Evolutionary conservation across 2,113 vertebrate genomes (phyloP).

Genomic region (Cariama cristata): DNA sequence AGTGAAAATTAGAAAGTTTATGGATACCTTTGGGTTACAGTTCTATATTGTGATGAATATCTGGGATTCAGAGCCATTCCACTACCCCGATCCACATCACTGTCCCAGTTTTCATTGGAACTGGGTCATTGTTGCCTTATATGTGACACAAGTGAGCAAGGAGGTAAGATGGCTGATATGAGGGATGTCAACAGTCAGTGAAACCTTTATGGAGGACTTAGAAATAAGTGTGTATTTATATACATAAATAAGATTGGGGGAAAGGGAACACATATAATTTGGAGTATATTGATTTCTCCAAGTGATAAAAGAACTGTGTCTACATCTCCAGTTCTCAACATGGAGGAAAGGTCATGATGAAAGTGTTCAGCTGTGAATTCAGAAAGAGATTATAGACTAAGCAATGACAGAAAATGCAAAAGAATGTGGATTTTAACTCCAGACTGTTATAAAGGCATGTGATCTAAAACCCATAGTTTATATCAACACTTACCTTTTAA

Average conservation of each 20-base stretch:
- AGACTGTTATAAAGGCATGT: neutral
- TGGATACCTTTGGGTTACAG: neutral
- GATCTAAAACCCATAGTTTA: neutral
- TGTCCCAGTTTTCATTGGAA: neutral
- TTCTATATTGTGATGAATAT: neutral
- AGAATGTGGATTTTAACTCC: neutral
- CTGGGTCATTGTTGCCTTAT: neutral
- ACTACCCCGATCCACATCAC: neutral
- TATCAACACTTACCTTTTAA: neutral
- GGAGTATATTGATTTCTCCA: neutral
- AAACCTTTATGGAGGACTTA: neutral
- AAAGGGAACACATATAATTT: neutral
- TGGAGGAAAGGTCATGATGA: neutral
- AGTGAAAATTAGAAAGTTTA: neutral
- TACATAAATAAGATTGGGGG: neutral
- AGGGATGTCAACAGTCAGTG: neutral
- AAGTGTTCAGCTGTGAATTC: neutral
- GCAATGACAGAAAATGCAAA: neutral
- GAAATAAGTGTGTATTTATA: neutral
- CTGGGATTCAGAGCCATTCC: neutral
- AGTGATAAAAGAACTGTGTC: neutral
- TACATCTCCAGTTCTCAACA: neutral
- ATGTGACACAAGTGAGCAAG: neutral
- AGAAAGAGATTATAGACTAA: neutral
- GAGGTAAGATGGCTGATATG: neutral